A percentile compares a stretch with the other conserved stretches of the same genome.
phyloP scores from a whole-genome alignment of 23 tunicate genomes.

The Oikopleura vanhoeffeni region DNA sequence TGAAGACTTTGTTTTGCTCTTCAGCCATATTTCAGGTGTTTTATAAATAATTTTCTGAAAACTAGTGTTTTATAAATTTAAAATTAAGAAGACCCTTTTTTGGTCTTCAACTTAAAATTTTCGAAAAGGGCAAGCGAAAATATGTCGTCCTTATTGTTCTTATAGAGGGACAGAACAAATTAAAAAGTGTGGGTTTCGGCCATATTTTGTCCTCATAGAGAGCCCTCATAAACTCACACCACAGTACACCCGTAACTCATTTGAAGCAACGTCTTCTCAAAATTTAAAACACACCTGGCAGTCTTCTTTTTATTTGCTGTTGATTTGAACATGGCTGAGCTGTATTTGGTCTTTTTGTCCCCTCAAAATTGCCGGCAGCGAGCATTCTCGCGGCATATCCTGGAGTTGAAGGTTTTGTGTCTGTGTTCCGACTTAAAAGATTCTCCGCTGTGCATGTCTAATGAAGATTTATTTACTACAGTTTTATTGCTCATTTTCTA shows the following conservation, averaged over 20 bases:
- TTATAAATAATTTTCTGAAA: too few relatives aligned
- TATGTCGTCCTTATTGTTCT: too few relatives aligned
- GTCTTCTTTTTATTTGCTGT: not conserved
- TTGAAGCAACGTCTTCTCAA: too few relatives aligned
- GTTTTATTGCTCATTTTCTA: not conserved
- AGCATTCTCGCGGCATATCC: conserved; percentile 7
- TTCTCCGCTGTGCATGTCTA: conserved; percentile 2
- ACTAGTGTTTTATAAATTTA: too few relatives aligned
- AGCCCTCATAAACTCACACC: too few relatives aligned
- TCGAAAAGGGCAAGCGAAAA: too few relatives aligned
- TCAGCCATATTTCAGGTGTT: too few relatives aligned
- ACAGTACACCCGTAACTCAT: too few relatives aligned
- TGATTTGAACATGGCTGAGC: not conserved
- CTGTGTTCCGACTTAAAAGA: not conserved
- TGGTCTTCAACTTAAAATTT: not conserved
- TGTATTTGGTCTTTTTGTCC: not conserved
- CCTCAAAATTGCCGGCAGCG: not conserved
- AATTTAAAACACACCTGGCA: not conserved
- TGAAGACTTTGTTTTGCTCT: too few relatives aligned
- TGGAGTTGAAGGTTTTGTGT: not conserved
- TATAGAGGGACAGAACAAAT: too few relatives aligned
- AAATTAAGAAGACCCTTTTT: not conserved
- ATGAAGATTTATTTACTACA: not conserved
- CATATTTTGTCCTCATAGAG: too few relatives aligned
- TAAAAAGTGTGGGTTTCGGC: too few relatives aligned